Evolutionary conservation across 2,113 vertebrate genomes (phyloP).

Genomic region (Perccottus glenii): DNA sequence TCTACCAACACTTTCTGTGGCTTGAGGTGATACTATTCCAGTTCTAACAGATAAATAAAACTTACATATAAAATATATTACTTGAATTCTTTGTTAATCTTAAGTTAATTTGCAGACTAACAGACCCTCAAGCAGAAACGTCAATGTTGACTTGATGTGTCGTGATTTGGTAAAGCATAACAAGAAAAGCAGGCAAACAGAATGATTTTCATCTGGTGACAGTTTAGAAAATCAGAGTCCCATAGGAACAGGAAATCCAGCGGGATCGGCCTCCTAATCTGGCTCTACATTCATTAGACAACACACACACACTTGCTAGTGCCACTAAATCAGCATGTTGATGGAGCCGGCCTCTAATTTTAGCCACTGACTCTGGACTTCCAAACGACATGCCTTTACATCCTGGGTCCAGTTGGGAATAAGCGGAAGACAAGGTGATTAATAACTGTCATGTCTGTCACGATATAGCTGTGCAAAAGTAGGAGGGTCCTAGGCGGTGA

Average conservation of each 20-base stretch:
- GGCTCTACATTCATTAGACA: conserved; percentile 42
- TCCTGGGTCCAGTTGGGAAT: conserved; percentile 55
- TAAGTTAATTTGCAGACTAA: too few relatives aligned
- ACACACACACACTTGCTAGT: conserved; percentile 42
- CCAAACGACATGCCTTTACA: conserved; percentile 34
- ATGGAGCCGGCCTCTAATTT: conserved; percentile 75
- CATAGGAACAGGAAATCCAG: conserved; percentile 65
- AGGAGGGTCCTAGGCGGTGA: conserved; percentile 32
- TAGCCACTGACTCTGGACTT: conserved; percentile 58
- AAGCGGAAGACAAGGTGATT: conserved; percentile 74
- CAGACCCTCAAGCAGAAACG: too few relatives aligned
- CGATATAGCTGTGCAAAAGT: conserved; percentile 37
- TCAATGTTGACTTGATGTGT: too few relatives aligned
- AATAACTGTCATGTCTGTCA: conserved; percentile 77
- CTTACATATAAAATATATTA: too few relatives aligned
- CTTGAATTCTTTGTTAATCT: too few relatives aligned
- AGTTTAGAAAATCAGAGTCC: conserved; percentile 44
- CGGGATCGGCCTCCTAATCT: conserved; percentile 62
- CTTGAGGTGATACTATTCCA: too few relatives aligned
- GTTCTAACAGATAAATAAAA: too few relatives aligned
- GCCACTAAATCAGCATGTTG: conserved; percentile 72
- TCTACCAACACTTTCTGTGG: too few relatives aligned
- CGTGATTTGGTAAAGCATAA: conserved; percentile 9
- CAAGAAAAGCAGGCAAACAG: conserved; percentile 12
- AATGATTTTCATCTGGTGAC: conserved; percentile 21